Conservation (phyloP, 2,888 invertebrate genomes). For the Theretra japonica region DNA sequence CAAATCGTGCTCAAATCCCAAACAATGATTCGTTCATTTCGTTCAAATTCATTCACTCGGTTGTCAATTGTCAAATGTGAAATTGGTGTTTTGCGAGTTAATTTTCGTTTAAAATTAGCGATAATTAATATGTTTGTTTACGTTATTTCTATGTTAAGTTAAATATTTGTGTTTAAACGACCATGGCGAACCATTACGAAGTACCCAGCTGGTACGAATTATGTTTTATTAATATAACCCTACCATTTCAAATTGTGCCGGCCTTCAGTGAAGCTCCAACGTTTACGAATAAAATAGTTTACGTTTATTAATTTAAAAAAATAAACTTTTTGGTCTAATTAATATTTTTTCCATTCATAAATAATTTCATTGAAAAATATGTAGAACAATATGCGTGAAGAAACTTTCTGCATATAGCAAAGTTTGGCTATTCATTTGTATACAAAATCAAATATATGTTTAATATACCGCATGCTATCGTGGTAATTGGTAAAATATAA, state of each 20-base stretch:
- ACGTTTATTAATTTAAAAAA: background rate
- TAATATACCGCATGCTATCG: too few species aligned
- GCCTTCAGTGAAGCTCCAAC: background rate
- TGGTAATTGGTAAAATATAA: too few species aligned
- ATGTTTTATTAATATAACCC: slow-evolving; percentile 37
- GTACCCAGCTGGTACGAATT: slow-evolving; percentile 93
- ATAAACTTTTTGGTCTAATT: background rate
- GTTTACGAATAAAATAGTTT: background rate
- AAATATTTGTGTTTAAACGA: background rate
- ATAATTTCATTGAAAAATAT: too few species aligned
- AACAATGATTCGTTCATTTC: too few species aligned
- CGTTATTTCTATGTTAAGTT: background rate
- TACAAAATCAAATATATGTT: too few species aligned
- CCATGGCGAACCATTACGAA: slow-evolving; percentile 94
- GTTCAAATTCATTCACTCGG: background rate
- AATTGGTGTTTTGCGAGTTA: slow-evolving; percentile 14
- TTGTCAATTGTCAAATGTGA: background rate
- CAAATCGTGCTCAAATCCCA: too few species aligned
- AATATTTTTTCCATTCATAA: background rate
- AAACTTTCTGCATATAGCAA: too few species aligned
- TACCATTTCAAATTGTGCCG: slow-evolving; percentile 28
- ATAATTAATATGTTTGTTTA: background rate
- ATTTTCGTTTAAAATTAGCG: slow-evolving; percentile 1
- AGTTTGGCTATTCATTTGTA: too few species aligned
- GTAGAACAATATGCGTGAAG: too few species aligned